Base-by-base conservation (phyloP, 2,797 vertebrate species). In the Hypotaenidia philippensis region DNA sequence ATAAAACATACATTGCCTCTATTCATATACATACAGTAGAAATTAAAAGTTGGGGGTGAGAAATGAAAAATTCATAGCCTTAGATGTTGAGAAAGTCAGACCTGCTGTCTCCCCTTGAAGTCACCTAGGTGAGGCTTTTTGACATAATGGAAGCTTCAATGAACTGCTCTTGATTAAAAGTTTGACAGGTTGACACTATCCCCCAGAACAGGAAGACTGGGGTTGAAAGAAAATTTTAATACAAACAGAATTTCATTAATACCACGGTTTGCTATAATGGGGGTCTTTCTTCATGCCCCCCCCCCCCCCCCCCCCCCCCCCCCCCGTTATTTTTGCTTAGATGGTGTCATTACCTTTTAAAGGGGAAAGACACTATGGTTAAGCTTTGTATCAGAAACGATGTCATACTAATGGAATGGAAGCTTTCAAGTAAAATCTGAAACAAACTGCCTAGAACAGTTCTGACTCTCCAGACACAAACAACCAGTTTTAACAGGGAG, bases 171-270 rank as follows among this genome's bases (percentile, higher is more conserved):
- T 96, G 93, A 96, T 97, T 96, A 90, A 94, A 94, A 86, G 70
- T 93, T 97, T 98, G 97, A 97, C 97, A 97, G 94, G 94, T 94
- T 98, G 97, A 97, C 97, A 97, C 81, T 56, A 74, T 93, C 57
- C 87, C 90, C 41, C 76, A 49, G 89, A 96, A 96, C 50, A 89
- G 75, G 93, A 96, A 97, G 94, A 83, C 88, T 2, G 0, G 68
- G 91, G 83, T 96, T 97, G 96, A 97, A 97, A 97, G 97, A 82
- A 97, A 94, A 89, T 95, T 95, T 95, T 95, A 96, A 96, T 97
- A 97, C 97, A 97, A 97, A 97, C 95, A 96, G 97, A 97, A 97
- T 97, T 96, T 94, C 97, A 97, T 97, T 97, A 97, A 97, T 95
- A 96, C 68, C 90, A 87, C 93, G 88, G 90, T 95, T 96, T 95